Evolutionary conservation across 1,140 invertebrate genomes (phyloP), one percentile per base, ranked within the genome.

Genomic region (Globodera rostochiensis): DNA sequence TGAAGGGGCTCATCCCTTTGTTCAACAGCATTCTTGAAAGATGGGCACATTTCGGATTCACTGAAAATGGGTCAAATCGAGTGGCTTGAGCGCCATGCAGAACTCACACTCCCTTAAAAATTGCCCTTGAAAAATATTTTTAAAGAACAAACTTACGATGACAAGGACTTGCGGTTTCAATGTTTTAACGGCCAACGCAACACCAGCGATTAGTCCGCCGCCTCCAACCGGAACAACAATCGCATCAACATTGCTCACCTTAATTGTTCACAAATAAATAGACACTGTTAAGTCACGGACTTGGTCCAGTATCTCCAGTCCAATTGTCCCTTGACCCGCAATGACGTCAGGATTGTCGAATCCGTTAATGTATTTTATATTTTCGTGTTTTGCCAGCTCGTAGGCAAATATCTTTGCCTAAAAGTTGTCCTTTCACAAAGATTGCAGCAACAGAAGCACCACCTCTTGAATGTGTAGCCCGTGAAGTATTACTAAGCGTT

Each of bases 321-420:
- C 96, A 84, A 96, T 93, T 0, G 95, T 97, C 11, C 96, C 96
- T 90, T 96, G 95, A 0, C 95, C 96, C 4, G 95, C 95, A 91
- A 97, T 93, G 67, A 97, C 95, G 86, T 96, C 93, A 0, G 95
- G 95, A 91, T 97, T 83, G 64, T 83, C 82, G 88, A 96, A 95
- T 93, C 95, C 95, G 90, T 95, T 96, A 60, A 96, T 94, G 86
- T 97, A 97, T 13, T 93, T 92, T 46, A 94, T 90, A 1, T 92
- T 92, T 77, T 92, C 91, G 82, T 95, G 93, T 84, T 93, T 93
- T 0, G 93, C 92, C 80, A 95, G 88, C 80, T 91, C 91, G 91
- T 95, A 93, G 0, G 95, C 95, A 87, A 93, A 91, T 69, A 92
- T 92, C 88, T 94, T 95, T 0, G 94, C 94, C 91, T 91, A 85